These are phyloP conservation scores for Merodon equestris DNA, from an alignment of 2,888 invertebrate genomes.

Conservation along the genomic window DNA sequence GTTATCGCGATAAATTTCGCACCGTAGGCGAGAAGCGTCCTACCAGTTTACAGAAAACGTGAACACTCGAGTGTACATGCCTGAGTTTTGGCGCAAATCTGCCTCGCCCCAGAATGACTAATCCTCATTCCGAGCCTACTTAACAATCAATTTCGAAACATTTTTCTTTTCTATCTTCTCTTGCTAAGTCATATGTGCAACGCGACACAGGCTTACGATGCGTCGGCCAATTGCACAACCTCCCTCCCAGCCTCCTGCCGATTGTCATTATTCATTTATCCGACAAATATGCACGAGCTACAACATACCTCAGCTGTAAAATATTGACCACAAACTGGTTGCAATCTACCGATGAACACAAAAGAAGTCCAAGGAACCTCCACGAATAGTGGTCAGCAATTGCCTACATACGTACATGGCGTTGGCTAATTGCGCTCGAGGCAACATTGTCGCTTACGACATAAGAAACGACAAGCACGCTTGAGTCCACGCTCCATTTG, in stretches of 20 bases:
- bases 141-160: conserved; percentile 49
- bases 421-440: conserved; percentile 38
- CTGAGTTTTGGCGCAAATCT: no score
- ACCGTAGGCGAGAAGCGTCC: no score
- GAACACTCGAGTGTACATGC: no score
- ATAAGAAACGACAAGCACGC: conserved; percentile 13
- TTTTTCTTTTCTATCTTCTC: no score
- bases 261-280: not conserved
- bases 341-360: conserved; percentile 2
- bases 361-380: conserved; percentile 5
- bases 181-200: conserved; percentile 17
- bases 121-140: conserved; percentile 7
- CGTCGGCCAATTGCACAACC: conserved; percentile 18
- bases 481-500: conserved; percentile 23
- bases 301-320: conserved; percentile 7
- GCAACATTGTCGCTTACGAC: conserved; percentile 19
- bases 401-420: conserved; percentile 30
- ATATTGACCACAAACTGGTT: conserved; percentile 27
- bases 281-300: conserved; percentile 14
- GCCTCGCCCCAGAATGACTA: no score
- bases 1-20: no score
- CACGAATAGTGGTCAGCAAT: conserved; percentile 4
- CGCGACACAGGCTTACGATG: conserved; percentile 21
- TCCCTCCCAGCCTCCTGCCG: conserved; percentile 4
- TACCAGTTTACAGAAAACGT: no score